A percentile compares a stretch with the other conserved stretches of the same genome.
phyloP scores from a whole-genome alignment of 2,888 invertebrate genomes.

The Agrotis segetum region DNA sequence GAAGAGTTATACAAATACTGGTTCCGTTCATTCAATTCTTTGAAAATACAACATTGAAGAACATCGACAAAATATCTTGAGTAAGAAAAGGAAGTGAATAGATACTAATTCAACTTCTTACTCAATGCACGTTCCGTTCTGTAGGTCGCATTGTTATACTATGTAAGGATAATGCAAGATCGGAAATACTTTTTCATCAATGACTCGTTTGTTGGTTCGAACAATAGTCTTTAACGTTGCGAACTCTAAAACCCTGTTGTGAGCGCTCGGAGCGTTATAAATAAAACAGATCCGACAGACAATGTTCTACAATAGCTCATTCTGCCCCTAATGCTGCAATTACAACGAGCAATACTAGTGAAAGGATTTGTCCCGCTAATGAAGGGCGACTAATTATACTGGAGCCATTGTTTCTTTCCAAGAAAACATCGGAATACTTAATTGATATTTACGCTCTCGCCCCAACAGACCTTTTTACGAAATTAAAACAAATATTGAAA shows the following conservation, averaged over 20 bases:
- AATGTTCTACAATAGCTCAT: slow-evolving; percentile 83
- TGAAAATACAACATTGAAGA: slow-evolving; percentile 22
- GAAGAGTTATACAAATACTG: slow-evolving; percentile 16
- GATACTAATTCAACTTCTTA: slow-evolving; percentile 57
- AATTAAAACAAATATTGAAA: slow-evolving; percentile 75
- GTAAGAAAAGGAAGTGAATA: slow-evolving; percentile 38
- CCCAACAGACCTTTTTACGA: slow-evolving; percentile 70
- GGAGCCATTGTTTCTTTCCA: slow-evolving; percentile 71
- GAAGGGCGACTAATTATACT: slow-evolving; percentile 82
- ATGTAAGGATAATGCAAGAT: slow-evolving; percentile 57
- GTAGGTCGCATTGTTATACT: slow-evolving; percentile 46
- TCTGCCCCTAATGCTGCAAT: slow-evolving; percentile 85
- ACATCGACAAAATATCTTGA: slow-evolving; percentile 23
- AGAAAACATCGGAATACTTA: slow-evolving; percentile 75
- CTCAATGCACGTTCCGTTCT: slow-evolving; percentile 38
- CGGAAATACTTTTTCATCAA: slow-evolving; percentile 65
- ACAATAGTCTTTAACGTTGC: slow-evolving; percentile 72
- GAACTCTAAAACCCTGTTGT: slow-evolving; percentile 74
- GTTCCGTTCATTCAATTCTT: slow-evolving; percentile 16
- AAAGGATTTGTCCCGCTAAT: slow-evolving; percentile 87
- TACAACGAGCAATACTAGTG: slow-evolving; percentile 82
- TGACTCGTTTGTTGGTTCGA: slow-evolving; percentile 67
- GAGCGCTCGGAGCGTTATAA: slow-evolving; percentile 77
- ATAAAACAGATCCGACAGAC: slow-evolving; percentile 80
- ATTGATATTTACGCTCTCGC: slow-evolving; percentile 78